These are phyloP conservation scores for Setipinna tenuifilis DNA, from an alignment of 2,797 vertebrate genomes.

Conservation along the genomic window DNA sequence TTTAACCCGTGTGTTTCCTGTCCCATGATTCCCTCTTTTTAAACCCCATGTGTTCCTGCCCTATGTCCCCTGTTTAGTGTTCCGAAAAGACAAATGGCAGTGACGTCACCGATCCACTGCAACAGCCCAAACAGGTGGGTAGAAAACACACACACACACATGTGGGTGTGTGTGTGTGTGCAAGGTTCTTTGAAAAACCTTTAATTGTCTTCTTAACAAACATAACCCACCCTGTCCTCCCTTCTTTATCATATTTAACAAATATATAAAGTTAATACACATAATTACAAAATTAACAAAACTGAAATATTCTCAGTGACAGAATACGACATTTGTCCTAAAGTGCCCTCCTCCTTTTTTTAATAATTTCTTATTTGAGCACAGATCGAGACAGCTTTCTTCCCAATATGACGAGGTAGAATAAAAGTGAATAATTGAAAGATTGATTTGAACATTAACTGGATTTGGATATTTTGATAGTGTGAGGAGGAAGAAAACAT, in stretches of 20 bases:
- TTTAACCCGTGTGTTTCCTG: background rate
- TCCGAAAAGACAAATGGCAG: constrained; percentile 33
- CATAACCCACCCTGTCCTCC: background rate
- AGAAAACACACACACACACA: background rate
- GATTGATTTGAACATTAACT: background rate
- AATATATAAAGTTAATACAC: background rate
- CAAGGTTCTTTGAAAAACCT: background rate
- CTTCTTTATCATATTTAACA: background rate
- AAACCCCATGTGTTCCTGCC: constrained; percentile 30
- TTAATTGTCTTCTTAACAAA: background rate
- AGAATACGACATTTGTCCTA: background rate
- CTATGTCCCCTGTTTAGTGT: constrained; percentile 29
- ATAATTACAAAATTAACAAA: background rate
- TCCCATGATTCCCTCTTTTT: background rate
- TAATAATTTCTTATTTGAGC: background rate
- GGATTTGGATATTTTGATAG: background rate
- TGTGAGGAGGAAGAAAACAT: background rate
- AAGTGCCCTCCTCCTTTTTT: background rate
- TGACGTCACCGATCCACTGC: constrained; percentile 31
- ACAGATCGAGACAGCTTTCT: background rate
- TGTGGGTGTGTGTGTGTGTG: background rate
- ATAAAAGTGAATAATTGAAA: background rate
- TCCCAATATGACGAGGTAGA: background rate
- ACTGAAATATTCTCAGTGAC: background rate
- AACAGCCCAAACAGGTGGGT: constrained; percentile 33